phyloP scores from a whole-genome alignment of 2,113 vertebrate genomes.

The Atrichornis clamosus region DNA sequence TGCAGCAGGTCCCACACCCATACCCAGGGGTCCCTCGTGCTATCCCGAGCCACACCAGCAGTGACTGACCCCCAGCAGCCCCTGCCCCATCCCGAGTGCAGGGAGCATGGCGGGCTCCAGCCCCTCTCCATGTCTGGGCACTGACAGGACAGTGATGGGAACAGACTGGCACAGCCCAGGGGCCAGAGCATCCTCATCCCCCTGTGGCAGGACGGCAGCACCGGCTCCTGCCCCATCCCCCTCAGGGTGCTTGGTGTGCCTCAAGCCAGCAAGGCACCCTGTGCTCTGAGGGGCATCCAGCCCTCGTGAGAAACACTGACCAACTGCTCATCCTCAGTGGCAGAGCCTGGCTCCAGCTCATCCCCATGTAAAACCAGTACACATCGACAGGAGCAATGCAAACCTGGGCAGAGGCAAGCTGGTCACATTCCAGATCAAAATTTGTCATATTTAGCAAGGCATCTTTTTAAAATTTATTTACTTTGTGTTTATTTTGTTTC shows the following conservation, averaged over 20 bases:
- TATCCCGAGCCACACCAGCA: background rate
- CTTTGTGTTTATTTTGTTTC: background rate
- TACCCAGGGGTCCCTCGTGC: background rate
- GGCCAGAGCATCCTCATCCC: background rate
- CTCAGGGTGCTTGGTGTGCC: background rate
- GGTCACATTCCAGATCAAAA: background rate
- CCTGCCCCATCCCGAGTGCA: accelerated
- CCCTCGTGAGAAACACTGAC: background rate
- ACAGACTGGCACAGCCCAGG: background rate
- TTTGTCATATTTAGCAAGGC: background rate
- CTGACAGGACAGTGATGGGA: accelerated
- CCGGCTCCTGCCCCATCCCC: accelerated
- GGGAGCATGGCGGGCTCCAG: background rate
- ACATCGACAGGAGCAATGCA: accelerated
- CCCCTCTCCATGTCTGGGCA: background rate
- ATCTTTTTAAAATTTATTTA: background rate
- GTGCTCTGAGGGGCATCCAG: background rate
- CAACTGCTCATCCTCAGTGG: accelerated
- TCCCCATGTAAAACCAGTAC: accelerated
- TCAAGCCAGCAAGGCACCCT: background rate
- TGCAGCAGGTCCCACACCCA: accelerated
- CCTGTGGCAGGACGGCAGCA: accelerated
- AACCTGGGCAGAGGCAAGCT: background rate
- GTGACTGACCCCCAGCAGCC: background rate
- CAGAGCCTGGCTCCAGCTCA: background rate